Evolutionary conservation across 2,113 vertebrate species (phyloP).

Genomic region (Pipra filicauda): DNA sequence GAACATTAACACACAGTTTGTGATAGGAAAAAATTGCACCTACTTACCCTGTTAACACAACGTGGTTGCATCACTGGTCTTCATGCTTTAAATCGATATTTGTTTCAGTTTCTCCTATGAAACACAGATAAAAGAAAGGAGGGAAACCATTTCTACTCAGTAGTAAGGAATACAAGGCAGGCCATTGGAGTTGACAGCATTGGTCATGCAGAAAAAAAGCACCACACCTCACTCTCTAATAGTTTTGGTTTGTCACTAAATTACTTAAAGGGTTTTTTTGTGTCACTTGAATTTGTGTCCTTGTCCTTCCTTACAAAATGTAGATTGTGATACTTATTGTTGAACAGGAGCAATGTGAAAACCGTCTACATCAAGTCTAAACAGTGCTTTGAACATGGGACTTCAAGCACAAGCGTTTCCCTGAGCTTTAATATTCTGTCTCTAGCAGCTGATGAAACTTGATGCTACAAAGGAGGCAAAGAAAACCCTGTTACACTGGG

Average conservation of each 20-base stretch:
- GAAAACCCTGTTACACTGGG: not conserved
- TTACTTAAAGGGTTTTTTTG: not conserved
- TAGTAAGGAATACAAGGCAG: not conserved
- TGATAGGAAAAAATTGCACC: not conserved
- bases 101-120: not conserved
- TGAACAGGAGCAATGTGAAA: not conserved
- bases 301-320: not conserved
- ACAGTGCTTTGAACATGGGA: not conserved
- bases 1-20: not conserved
- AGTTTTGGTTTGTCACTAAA: not conserved
- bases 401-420: not conserved
- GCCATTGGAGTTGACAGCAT: not conserved
- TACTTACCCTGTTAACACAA: not conserved
- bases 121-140: not conserved
- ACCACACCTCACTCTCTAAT: fast-evolving
- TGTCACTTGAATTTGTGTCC: not conserved
- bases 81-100: not conserved
- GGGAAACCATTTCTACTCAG: not conserved
- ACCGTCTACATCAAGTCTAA: not conserved
- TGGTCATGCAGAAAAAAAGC: not conserved
- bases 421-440: not conserved
- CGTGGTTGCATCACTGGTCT: not conserved
- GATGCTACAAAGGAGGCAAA: not conserved
- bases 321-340: not conserved
- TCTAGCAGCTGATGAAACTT: not conserved